phyloP scores from a whole-genome alignment of 2,113 vertebrate genomes.

The Gymnobelideus leadbeateri region DNA sequence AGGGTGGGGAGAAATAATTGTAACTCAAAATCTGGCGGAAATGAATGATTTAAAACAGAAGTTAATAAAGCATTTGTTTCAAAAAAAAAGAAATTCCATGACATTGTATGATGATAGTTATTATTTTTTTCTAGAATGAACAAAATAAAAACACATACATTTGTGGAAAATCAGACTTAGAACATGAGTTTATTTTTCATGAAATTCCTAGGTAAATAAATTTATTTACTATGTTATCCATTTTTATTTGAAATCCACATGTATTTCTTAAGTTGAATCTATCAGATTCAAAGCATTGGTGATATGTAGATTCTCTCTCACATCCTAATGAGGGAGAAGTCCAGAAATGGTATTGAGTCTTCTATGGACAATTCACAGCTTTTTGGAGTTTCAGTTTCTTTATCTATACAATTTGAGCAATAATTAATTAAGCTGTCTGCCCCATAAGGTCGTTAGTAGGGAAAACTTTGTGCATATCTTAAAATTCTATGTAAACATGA shows the following conservation, averaged over 20 bases:
- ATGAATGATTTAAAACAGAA: no score
- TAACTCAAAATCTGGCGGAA: no score
- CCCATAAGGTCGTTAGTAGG: background rate
- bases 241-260: background rate
- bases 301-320: background rate
- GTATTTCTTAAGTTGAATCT: background rate
- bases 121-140: constrained; percentile 16
- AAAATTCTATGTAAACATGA: background rate
- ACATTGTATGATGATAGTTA: background rate
- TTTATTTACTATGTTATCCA: background rate
- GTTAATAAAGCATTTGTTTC: no score
- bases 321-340: background rate
- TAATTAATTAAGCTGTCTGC: background rate
- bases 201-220: background rate
- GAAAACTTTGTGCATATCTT: background rate
- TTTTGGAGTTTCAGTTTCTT: background rate
- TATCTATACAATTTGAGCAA: background rate
- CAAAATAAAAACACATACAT: constrained; percentile 31
- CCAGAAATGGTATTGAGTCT: background rate
- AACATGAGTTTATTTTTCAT: background rate
- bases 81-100: constrained; percentile 36
- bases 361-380: background rate
- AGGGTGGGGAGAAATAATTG: no score
- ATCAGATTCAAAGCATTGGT: background rate
- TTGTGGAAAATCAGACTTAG: background rate